Base-by-base conservation (phyloP, 2,113 vertebrate genomes). In the Camelus bactrianus region DNA sequence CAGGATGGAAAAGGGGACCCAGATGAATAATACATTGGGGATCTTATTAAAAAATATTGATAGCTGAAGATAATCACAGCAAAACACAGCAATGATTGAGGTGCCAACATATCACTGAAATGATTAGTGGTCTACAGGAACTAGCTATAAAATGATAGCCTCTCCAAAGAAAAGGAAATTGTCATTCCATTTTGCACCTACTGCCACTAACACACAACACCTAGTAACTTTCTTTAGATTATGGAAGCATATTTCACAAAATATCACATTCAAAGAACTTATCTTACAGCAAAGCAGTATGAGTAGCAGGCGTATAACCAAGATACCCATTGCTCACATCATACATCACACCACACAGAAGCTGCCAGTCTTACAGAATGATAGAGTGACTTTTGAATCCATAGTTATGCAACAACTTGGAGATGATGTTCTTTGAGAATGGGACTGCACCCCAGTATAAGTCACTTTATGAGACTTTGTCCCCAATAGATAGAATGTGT, bases 391-490 rank as follows among this genome's bases (percentile, higher is more conserved):
- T 3, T 62, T 38, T 48, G 58, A 86, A 38, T 20, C 24, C 17
- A 35, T 11, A 7, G 15, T 30, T 86, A 65, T 32, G 32, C 2
- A 64, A 67, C 8, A 35, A n/a, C 15, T 16, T 58, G n/a, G 35
- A 67, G 38, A 14, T n/a, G 15, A 81, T 42, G 38, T 11, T 50
- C 16, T 56, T 10, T 15, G 13, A 80, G 48, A 80, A 72, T 35
- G 19, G 7, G 8, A 5, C 3, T 62, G 9, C 13, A 30, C 28
- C 17, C 4, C 0, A n/a, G 9, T 62, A 0, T 38, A 77, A 70
- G 35, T 84, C 6, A 79, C 30, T 84, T 64, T 84, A 48, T 56
- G 28, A 70, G 14, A 56, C 14, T 56, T 69, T 52, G 50, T n/a
- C 17, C 13, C 9, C 11, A 38, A 9, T 5, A 38, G 38, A 14